Conservation (phyloP, 2,888 invertebrate species). For the Spodoptera picta region DNA sequence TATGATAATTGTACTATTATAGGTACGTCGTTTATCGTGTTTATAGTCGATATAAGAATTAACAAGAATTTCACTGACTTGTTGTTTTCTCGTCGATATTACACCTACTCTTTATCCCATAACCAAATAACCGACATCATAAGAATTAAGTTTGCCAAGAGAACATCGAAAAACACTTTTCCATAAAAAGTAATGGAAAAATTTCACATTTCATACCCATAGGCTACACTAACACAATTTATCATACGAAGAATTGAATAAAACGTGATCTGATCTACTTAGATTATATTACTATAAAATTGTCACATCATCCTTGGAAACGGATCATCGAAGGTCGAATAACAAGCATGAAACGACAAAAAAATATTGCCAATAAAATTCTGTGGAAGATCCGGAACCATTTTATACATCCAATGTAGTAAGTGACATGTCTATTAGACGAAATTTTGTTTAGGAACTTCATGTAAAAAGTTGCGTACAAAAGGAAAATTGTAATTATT, state of each 20-base stretch:
- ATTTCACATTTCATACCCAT: neutral
- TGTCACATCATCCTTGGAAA: constrained; percentile 43
- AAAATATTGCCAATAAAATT: constrained; percentile 53
- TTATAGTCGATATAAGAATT: too few species aligned
- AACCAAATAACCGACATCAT: too few species aligned
- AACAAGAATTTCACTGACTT: too few species aligned
- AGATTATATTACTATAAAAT: constrained; percentile 37
- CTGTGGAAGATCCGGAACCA: constrained; percentile 36
- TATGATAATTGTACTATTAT: too few species aligned
- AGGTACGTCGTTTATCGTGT: too few species aligned
- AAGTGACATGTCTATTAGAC: constrained; percentile 24
- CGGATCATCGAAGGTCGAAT: constrained; percentile 45
- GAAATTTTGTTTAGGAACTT: constrained; percentile 3
- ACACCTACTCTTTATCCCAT: too few species aligned
- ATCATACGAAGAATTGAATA: constrained; percentile 25
- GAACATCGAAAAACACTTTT: too few species aligned
- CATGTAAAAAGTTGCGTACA: neutral
- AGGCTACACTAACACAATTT: constrained; percentile 19
- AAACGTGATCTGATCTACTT: constrained; percentile 38
- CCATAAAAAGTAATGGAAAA: too few species aligned
- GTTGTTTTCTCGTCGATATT: too few species aligned
- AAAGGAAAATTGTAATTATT: too few species aligned
- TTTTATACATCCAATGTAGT: constrained; percentile 43
- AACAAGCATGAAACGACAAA: constrained; percentile 45
- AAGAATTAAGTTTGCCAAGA: too few species aligned